A percentile compares a stretch with the other conserved stretches of the same genome.
Conservation (phyloP, 2,797 vertebrate species). For the Enteromius treurensis region DNA sequence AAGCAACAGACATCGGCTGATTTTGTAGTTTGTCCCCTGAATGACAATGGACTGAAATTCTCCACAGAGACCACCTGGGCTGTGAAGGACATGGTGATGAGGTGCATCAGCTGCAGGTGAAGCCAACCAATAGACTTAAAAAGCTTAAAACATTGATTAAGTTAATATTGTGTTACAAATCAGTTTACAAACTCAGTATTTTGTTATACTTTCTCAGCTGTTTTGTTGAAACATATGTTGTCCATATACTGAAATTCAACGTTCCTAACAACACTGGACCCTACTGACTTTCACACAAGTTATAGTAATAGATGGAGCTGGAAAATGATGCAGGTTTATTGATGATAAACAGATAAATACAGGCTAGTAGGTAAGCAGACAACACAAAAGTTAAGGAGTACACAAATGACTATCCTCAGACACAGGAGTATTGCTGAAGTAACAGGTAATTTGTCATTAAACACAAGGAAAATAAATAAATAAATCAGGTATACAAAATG, state of each 20-base stretch:
- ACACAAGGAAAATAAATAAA: no score
- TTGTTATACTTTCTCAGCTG: neutral
- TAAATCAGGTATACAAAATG: no score
- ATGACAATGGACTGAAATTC: conserved; percentile 29
- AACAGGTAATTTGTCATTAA: no score
- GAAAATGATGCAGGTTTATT: no score
- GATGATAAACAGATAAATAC: no score
- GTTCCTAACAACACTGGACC: neutral
- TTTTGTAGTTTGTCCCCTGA: conserved; percentile 42
- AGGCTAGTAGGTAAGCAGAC: no score
- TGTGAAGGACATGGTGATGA: conserved; percentile 47
- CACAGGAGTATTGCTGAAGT: no score
- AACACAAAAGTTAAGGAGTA: no score
- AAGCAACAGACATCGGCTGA: conserved; percentile 21
- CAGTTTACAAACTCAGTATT: neutral
- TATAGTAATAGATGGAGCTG: no score
- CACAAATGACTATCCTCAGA: no score
- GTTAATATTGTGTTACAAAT: neutral
- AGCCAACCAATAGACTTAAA: neutral
- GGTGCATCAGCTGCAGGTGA: conserved; percentile 16
- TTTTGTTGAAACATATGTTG: neutral
- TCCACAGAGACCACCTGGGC: conserved; percentile 35
- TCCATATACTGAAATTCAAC: neutral
- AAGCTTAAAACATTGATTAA: neutral
- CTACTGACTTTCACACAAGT: neutral